Conservation (phyloP, 2,888 invertebrate species). For the Nephrotoma appendiculata region DNA sequence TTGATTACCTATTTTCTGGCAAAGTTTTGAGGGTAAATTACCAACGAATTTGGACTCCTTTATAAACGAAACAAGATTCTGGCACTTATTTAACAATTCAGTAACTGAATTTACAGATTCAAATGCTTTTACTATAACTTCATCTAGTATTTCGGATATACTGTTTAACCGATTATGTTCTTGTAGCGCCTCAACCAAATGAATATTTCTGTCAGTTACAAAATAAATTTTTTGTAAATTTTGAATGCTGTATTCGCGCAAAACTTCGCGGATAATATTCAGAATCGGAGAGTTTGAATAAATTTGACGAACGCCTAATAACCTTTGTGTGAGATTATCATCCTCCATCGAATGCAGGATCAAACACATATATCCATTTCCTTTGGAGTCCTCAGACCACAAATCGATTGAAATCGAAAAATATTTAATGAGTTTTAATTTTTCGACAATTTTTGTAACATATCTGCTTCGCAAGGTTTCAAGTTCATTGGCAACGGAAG, state of each 20-base stretch:
- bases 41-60: neutral
- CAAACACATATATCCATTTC: neutral
- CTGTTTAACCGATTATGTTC: neutral
- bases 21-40: neutral
- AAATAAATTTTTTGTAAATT: neutral
- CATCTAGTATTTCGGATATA: neutral
- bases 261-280: neutral
- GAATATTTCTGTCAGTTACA: neutral
- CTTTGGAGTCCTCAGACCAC: neutral
- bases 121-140: neutral
- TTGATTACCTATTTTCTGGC: neutral
- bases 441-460: neutral
- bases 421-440: neutral
- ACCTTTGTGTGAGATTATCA: neutral
- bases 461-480: neutral
- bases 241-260: neutral
- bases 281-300: neutral
- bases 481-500: neutral
- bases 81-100: neutral
- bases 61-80: neutral
- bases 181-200: neutral
- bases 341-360: neutral
- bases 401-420: neutral
- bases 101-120: neutral
- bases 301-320: neutral